Conservation (phyloP, 2,797 vertebrate genomes). For the Phrynocephalus guinanensis region DNA sequence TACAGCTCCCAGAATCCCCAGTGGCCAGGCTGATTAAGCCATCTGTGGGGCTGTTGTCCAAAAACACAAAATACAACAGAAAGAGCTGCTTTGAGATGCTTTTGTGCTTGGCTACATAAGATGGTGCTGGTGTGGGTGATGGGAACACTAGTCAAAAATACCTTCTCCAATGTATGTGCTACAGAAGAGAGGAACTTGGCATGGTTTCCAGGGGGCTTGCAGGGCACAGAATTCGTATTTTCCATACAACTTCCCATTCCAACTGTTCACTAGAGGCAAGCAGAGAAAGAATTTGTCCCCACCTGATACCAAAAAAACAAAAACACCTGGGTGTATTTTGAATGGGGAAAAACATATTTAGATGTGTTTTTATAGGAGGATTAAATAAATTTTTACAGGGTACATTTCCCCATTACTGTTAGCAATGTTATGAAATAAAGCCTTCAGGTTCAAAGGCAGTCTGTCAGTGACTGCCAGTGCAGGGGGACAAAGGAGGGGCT, state of each 20-base stretch:
- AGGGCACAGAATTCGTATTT: background rate
- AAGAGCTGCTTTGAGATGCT: too few species aligned
- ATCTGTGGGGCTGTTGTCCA: too few species aligned
- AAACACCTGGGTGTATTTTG: background rate
- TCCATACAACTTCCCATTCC: background rate
- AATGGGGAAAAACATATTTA: background rate
- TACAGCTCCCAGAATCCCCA: too few species aligned
- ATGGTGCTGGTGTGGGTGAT: too few species aligned
- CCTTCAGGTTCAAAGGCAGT: background rate
- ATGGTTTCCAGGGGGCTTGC: background rate
- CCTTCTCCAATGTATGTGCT: too few species aligned
- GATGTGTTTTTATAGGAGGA: background rate
- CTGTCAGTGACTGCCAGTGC: background rate
- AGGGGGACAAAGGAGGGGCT: background rate
- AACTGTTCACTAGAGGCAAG: background rate
- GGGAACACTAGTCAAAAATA: too few species aligned
- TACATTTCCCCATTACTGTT: background rate
- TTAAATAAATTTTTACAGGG: background rate
- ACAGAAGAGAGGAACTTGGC: background rate
- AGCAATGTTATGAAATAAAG: background rate
- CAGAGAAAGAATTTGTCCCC: background rate
- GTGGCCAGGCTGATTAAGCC: too few species aligned
- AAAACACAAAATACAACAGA: too few species aligned
- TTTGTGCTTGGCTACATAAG: too few species aligned
- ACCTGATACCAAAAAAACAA: background rate